These are phyloP conservation scores for Germaria angustata DNA, from an alignment of 2,888 invertebrate species.

Conservation along the genomic window DNA sequence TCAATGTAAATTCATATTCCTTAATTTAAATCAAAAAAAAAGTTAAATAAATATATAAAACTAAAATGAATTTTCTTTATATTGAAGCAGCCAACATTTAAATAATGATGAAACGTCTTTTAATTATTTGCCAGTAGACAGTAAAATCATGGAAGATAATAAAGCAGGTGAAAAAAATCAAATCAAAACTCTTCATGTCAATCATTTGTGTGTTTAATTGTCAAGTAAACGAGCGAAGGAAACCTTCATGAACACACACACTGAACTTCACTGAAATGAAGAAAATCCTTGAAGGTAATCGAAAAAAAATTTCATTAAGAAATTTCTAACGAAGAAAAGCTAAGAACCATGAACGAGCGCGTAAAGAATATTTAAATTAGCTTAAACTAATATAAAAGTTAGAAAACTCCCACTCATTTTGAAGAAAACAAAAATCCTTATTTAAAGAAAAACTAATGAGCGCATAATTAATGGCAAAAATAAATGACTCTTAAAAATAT, in stretches of 20 bases:
- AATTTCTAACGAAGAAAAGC: neutral
- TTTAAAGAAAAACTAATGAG: constrained; percentile 55
- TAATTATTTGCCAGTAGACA: constrained; percentile 55
- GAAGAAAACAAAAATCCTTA: neutral
- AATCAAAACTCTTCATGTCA: constrained; percentile 45
- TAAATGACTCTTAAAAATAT: constrained; percentile 50
- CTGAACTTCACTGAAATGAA: neutral
- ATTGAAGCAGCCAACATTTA: neutral
- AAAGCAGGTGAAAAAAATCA: neutral
- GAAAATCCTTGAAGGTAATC: neutral
- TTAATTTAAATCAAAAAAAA: constrained; percentile 18
- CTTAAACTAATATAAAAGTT: constrained; percentile 43
- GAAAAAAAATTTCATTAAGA: constrained; percentile 27
- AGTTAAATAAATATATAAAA: too few species aligned
- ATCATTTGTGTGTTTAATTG: constrained; percentile 45
- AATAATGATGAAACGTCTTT: constrained; percentile 29
- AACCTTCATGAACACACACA: neutral
- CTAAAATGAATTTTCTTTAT: neutral
- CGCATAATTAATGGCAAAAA: constrained; percentile 56
- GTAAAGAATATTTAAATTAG: constrained; percentile 56
- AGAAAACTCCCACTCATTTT: constrained; percentile 4
- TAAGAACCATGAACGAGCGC: constrained; percentile 21
- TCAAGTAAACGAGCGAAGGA: constrained; percentile 29
- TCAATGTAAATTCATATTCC: neutral
- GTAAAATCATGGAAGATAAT: constrained; percentile 15